Conservation (phyloP, 2,888 invertebrate genomes). For the Polyploca ridens region DNA sequence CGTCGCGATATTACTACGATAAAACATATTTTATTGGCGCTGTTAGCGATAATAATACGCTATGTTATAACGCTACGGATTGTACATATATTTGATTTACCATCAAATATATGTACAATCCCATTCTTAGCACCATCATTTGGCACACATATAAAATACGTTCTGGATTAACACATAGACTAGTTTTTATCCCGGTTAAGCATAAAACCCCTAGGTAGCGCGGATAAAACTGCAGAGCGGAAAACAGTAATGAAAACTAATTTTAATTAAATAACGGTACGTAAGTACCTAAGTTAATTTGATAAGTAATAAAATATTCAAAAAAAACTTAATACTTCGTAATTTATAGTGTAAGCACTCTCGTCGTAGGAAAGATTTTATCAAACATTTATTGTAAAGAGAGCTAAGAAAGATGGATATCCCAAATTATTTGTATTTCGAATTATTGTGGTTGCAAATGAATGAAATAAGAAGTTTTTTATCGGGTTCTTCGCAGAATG, state of each 20-base stretch:
- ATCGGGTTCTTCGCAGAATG: no score
- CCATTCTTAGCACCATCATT: no score
- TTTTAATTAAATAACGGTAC: no score
- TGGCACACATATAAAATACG: no score
- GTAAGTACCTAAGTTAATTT: background rate
- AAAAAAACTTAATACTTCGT: slow-evolving; percentile 32
- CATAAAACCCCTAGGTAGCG: no score
- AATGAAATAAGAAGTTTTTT: no score
- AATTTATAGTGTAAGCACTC: slow-evolving; percentile 36
- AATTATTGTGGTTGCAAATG: background rate
- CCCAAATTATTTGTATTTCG: background rate
- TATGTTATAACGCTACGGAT: background rate
- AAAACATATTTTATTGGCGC: slow-evolving; percentile 54
- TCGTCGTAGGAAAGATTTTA: slow-evolving; percentile 29
- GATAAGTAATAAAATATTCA: no score
- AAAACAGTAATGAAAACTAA: no score
- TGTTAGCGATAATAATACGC: slow-evolving; percentile 46
- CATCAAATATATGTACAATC: no score
- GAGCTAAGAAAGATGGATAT: slow-evolving; percentile 18
- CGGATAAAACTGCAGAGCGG: no score
- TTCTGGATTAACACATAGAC: no score
- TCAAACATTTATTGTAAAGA: slow-evolving; percentile 32
- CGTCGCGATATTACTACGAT: slow-evolving; percentile 49
- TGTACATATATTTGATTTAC: background rate
- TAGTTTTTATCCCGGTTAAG: no score